These are phyloP conservation scores for Hylomyscus alleni DNA, from an alignment of 2,797 vertebrate species.

Conservation along the genomic window DNA sequence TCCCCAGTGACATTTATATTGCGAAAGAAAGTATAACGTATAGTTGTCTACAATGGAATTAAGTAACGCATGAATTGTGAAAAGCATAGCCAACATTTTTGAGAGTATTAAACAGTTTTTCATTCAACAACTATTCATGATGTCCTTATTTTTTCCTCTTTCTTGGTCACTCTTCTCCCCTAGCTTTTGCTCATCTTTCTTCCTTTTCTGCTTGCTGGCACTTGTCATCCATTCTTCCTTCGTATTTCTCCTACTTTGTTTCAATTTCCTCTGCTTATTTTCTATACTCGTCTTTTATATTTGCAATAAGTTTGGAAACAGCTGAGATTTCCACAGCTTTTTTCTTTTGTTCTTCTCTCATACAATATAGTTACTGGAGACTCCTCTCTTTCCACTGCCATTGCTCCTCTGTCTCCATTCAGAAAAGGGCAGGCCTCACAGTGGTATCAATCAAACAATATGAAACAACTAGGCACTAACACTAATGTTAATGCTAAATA, in stretches of 20 bases:
- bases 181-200: too few species aligned
- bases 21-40: neutral
- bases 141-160: neutral
- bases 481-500: neutral
- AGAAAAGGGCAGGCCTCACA: neutral
- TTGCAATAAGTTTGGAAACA: neutral
- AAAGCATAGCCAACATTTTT: accelerated
- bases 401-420: neutral
- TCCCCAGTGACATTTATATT: neutral
- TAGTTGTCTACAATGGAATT: neutral
- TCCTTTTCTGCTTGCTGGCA: neutral
- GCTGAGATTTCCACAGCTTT: neutral
- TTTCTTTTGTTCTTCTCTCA: neutral
- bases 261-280: neutral
- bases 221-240: neutral
- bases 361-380: neutral
- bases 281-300: neutral
- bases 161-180: accelerated
- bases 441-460: neutral
- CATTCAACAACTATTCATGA: too few species aligned
- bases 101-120: neutral
- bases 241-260: neutral
- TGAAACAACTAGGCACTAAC: neutral
- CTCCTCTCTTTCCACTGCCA: neutral
- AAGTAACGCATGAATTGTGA: neutral